phyloP scores from a whole-genome alignment of 2,113 vertebrate genomes.

The Cynopterus brachyotis region DNA sequence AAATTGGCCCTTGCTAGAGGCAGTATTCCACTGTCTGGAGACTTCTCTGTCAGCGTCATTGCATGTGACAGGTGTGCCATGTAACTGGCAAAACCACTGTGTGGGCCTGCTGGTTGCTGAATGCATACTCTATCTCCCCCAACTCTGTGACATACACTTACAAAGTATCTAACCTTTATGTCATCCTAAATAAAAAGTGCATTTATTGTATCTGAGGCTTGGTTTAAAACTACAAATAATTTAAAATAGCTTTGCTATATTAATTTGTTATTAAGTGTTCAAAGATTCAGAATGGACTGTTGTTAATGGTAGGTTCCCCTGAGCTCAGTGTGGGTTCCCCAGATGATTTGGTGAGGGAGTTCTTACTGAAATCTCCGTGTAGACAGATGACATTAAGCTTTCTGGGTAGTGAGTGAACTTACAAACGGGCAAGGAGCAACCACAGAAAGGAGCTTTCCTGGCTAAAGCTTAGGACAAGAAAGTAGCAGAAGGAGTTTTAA shows the following conservation, averaged over 20 bases:
- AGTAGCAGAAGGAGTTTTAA: background rate
- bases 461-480: background rate
- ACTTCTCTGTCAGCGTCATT: background rate
- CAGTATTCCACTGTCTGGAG: background rate
- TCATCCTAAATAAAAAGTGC: background rate
- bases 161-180: background rate
- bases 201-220: background rate
- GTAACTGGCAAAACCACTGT: background rate
- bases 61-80: background rate
- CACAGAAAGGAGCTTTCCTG: background rate
- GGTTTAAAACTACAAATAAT: slow-evolving; percentile 33
- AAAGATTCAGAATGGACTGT: background rate
- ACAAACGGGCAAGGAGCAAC: background rate
- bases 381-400: background rate
- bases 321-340: background rate
- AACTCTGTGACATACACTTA: background rate
- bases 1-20: slow-evolving; percentile 32
- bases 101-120: background rate
- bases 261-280: slow-evolving; percentile 50
- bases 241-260: background rate
- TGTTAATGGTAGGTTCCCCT: background rate
- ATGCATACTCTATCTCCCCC: background rate
- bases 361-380: background rate
- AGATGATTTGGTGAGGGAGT: background rate
- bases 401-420: background rate